phyloP scores from a whole-genome alignment of 2,888 invertebrate species.

The Pandemis cinnamomeana region DNA sequence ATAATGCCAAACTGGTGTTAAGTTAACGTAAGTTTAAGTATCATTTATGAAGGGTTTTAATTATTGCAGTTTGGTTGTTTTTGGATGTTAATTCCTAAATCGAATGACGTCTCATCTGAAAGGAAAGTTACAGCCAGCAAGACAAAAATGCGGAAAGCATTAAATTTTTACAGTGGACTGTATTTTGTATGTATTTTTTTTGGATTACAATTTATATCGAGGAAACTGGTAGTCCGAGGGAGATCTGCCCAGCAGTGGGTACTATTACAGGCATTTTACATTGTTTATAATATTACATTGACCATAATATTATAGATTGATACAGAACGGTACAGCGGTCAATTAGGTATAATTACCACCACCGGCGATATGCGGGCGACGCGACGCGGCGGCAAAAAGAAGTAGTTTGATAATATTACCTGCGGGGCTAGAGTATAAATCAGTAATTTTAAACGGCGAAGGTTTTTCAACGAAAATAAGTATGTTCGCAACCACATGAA shows the following conservation, averaged over 20 bases:
- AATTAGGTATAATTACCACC: conserved; percentile 38
- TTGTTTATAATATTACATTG: not conserved
- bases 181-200: too few relatives aligned
- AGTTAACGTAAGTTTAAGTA: too few relatives aligned
- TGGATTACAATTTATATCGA: too few relatives aligned
- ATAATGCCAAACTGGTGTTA: too few relatives aligned
- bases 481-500: not conserved
- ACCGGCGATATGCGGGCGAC: conserved; percentile 31
- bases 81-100: too few relatives aligned
- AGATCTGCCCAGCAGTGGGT: not conserved
- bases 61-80: too few relatives aligned
- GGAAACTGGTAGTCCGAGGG: too few relatives aligned
- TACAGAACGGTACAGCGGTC: conserved; percentile 1
- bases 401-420: conserved; percentile 21
- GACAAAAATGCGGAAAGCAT: too few relatives aligned
- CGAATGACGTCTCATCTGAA: too few relatives aligned
- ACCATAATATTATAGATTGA: conserved; percentile 5
- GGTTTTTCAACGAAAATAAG: not conserved
- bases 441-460: conserved; percentile 12
- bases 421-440: conserved; percentile 21
- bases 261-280: not conserved
- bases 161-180: too few relatives aligned
- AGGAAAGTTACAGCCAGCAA: too few relatives aligned
- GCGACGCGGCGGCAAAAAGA: conserved; percentile 7
- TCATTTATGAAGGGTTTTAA: too few relatives aligned